These are phyloP conservation scores for Nematolebias whitei DNA, from an alignment of 2,113 vertebrate genomes.

Conservation along the genomic window DNA sequence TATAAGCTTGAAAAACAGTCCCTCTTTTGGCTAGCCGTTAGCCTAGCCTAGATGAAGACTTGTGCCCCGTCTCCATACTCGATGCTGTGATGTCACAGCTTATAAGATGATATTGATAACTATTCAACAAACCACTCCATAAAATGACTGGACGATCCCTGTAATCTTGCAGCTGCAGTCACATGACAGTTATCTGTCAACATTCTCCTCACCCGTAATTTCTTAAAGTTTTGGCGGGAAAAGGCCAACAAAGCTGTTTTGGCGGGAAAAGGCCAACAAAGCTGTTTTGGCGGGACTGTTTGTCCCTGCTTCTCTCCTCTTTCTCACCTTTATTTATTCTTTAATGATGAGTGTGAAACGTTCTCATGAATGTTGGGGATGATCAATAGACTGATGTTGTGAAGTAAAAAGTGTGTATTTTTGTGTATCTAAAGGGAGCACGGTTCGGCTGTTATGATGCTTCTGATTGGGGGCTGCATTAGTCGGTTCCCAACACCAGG, in stretches of 20 bases:
- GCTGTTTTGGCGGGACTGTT: constrained; percentile 13
- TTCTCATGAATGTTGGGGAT: constrained; percentile 53
- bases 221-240: constrained; percentile 4
- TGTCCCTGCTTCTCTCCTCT: constrained; percentile 12
- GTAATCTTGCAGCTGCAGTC: constrained; percentile 30
- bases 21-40: too few species aligned
- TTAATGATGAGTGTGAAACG: constrained; percentile 68
- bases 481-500: constrained; percentile 37
- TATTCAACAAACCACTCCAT: too few species aligned
- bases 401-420: constrained; percentile 35
- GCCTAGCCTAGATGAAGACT: too few species aligned
- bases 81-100: too few species aligned
- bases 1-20: too few species aligned
- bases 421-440: constrained; percentile 40
- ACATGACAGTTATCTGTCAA: constrained; percentile 6
- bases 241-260: constrained; percentile 21
- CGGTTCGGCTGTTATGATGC: constrained; percentile 67
- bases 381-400: constrained; percentile 29
- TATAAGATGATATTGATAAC: too few species aligned
- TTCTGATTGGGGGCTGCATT: constrained; percentile 44
- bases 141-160: too few species aligned
- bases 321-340: constrained; percentile 49
- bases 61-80: too few species aligned
- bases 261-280: constrained; percentile 17
- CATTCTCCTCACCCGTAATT: constrained; percentile 14